These are phyloP conservation scores for Dexiosoma caninum DNA, from an alignment of 2,888 invertebrate genomes.

Conservation along the genomic window DNA sequence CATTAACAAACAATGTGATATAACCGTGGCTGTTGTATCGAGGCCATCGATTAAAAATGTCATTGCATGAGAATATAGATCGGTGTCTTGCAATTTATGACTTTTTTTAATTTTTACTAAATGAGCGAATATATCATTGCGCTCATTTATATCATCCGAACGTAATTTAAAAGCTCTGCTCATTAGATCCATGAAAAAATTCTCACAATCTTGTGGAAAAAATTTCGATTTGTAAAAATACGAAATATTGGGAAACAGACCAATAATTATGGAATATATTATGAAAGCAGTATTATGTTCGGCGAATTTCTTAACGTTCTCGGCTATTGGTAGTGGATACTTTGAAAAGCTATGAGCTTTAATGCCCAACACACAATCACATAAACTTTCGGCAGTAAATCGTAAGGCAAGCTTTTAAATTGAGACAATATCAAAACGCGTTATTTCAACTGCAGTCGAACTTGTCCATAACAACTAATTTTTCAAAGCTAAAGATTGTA, in stretches of 20 bases:
- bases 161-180: constrained; percentile 69
- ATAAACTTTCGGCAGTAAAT: constrained; percentile 78
- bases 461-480: not conserved
- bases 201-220: constrained; percentile 81
- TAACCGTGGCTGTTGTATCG: constrained; percentile 74
- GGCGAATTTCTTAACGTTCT: constrained; percentile 73
- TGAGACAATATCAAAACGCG: not conserved
- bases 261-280: constrained; percentile 69
- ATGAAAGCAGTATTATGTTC: constrained; percentile 69
- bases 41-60: constrained; percentile 77
- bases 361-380: constrained; percentile 78
- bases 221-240: constrained; percentile 69
- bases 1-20: constrained; percentile 73
- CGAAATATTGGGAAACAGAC: constrained; percentile 71
- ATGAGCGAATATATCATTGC: constrained; percentile 74
- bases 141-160: constrained; percentile 63
- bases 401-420: constrained; percentile 71
- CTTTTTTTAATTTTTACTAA: constrained; percentile 72
- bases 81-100: constrained; percentile 67
- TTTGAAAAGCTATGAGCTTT: constrained; percentile 76
- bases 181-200: constrained; percentile 70
- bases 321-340: constrained; percentile 70
- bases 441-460: not conserved
- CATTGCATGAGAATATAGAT: constrained; percentile 74
- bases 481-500: too few relatives aligned